Evolutionary conservation across 2,797 vertebrate genomes (phyloP).

Genomic region (Chromis chromis): DNA sequence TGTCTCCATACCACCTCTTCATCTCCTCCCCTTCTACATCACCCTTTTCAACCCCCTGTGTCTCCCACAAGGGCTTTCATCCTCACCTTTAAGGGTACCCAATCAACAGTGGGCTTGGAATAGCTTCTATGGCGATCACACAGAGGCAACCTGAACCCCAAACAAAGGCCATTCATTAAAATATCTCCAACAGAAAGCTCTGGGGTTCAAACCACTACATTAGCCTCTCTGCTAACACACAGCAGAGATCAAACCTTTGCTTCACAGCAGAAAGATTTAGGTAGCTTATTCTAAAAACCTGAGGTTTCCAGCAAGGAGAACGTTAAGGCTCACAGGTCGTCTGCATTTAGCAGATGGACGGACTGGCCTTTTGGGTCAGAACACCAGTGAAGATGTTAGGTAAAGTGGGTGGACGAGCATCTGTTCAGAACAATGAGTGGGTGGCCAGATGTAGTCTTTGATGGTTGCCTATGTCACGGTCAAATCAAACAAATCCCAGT

Average conservation of each 20-base stretch:
- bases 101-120: conserved; percentile 70
- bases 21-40: conserved; percentile 70
- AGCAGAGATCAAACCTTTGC: conserved; percentile 74
- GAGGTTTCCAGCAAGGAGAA: conserved; percentile 61
- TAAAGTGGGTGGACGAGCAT: conserved; percentile 56
- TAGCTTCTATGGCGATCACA: conserved; percentile 65
- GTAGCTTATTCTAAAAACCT: conserved; percentile 49
- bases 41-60: conserved; percentile 67
- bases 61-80: conserved; percentile 78
- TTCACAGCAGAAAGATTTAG: conserved; percentile 55
- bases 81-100: conserved; percentile 80
- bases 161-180: conserved; percentile 87
- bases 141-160: conserved; percentile 74
- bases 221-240: conserved; percentile 72
- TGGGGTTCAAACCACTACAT: conserved; percentile 71
- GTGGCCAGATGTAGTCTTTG: conserved; percentile 75
- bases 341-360: conserved; percentile 42
- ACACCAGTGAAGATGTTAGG: conserved; percentile 71
- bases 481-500: conserved; percentile 67
- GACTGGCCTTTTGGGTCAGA: conserved; percentile 69
- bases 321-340: conserved; percentile 45
- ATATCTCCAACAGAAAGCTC: conserved; percentile 82
- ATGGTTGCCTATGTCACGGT: conserved; percentile 67
- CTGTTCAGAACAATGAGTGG: conserved; percentile 70
- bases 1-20: conserved; percentile 71